phyloP scores from a whole-genome alignment of 2,888 invertebrate genomes.

The Cyaniris semiargus region DNA sequence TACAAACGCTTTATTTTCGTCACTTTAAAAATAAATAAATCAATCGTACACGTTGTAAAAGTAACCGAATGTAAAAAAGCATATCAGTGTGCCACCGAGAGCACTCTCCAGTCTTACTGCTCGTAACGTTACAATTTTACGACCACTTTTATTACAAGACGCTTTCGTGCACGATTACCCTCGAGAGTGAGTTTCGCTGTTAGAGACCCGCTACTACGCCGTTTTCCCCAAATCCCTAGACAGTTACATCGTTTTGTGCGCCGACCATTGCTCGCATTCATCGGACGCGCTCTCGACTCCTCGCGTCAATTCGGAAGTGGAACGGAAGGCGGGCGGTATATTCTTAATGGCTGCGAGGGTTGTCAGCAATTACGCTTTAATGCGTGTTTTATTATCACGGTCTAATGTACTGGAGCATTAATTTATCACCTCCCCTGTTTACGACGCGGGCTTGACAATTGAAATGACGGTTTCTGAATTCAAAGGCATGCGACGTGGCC shows the following conservation, averaged over 20 bases:
- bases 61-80: conserved; percentile 66
- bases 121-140: conserved; percentile 79
- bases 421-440: conserved; percentile 77
- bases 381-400: conserved; percentile 78
- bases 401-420: conserved; percentile 77
- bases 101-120: conserved; percentile 71
- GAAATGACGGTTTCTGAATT: conserved; percentile 71
- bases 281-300: conserved; percentile 18
- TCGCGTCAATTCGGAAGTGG: conserved; percentile 47
- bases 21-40: conserved; percentile 62
- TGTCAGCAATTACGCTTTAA: conserved; percentile 77
- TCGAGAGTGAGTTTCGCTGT: conserved; percentile 80
- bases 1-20: conserved; percentile 46
- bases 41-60: conserved; percentile 54
- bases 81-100: conserved; percentile 74
- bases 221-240: conserved; percentile 51
- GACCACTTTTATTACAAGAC: conserved; percentile 78
- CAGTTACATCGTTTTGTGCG: conserved; percentile 46
- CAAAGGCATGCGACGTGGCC: conserved; percentile 56
- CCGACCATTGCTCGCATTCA: conserved; percentile 54
- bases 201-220: conserved; percentile 62
- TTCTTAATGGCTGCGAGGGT: conserved; percentile 46
- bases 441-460: conserved; percentile 75
- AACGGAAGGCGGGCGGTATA: conserved; percentile 36
- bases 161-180: conserved; percentile 81